Conservation (phyloP, 2,113 vertebrate genomes). For the Zeus faber region DNA sequence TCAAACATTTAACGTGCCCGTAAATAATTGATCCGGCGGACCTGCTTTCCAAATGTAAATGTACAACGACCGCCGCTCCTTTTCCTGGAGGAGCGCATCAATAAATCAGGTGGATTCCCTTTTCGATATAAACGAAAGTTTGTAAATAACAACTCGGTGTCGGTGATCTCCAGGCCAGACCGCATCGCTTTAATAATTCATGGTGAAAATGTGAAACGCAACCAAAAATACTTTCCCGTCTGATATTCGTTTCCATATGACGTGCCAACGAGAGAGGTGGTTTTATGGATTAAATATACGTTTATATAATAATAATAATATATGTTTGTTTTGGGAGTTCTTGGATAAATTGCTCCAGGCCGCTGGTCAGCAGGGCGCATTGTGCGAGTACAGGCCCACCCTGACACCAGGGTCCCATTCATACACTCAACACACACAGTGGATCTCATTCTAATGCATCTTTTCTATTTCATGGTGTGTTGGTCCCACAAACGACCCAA, state of each 20-base stretch:
- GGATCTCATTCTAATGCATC: conserved; percentile 60
- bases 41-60: conserved; percentile 42
- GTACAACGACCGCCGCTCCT: conserved; percentile 43
- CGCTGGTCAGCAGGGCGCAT: too few relatives aligned
- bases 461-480: conserved; percentile 23
- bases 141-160: conserved; percentile 57
- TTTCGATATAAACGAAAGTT: conserved; percentile 59
- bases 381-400: conserved; percentile 44
- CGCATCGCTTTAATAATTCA: conserved; percentile 28
- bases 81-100: conserved; percentile 41
- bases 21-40: conserved; percentile 66
- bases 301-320: too few relatives aligned
- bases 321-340: too few relatives aligned
- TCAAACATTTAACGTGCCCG: conserved; percentile 60
- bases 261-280: too few relatives aligned
- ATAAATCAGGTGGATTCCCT: conserved; percentile 54
- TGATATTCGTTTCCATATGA: too few relatives aligned
- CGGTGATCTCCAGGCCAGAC: conserved; percentile 37
- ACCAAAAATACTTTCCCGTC: too few relatives aligned
- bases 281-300: too few relatives aligned
- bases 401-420: conserved; percentile 71
- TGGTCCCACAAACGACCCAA: conserved; percentile 8
- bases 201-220: not conserved
- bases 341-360: too few relatives aligned
- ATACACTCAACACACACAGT: conserved; percentile 46